These are phyloP conservation scores for Sycophila texana DNA, from an alignment of 2,888 invertebrate species.

Conservation along the genomic window DNA sequence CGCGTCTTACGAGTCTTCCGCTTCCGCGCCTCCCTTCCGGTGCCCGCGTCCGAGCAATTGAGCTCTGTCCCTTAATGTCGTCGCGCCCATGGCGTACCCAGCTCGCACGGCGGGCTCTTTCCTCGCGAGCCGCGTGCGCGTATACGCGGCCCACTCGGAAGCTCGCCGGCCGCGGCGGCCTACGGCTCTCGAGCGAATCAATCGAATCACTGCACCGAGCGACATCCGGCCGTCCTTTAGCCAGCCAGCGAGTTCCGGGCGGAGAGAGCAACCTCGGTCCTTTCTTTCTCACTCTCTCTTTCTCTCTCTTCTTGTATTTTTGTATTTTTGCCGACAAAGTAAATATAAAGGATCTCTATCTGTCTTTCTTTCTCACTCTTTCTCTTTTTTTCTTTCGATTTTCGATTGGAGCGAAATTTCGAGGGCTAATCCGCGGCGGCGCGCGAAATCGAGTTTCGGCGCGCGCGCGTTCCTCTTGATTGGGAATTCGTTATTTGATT, in stretches of 20 bases:
- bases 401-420: background rate
- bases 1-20: background rate
- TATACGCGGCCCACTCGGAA: constrained; percentile 66
- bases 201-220: constrained; percentile 69
- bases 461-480: background rate
- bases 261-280: background rate
- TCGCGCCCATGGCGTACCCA: constrained; percentile 34
- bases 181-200: constrained; percentile 65
- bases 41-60: constrained; percentile 44
- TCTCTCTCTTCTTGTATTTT: too few species aligned
- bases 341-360: too few species aligned
- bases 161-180: constrained; percentile 64
- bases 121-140: constrained; percentile 15
- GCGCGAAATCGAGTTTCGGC: background rate
- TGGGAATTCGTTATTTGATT: background rate
- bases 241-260: constrained; percentile 4
- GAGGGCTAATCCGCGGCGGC: background rate
- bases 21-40: constrained; percentile 14
- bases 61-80: constrained; percentile 50
- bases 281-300: too few species aligned
- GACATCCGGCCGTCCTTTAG: constrained; percentile 67
- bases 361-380: background rate
- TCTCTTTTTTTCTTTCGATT: background rate
- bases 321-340: too few species aligned
- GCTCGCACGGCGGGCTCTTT: background rate